These are phyloP conservation scores for Avahi laniger DNA, from an alignment of 2,797 vertebrate genomes.

Conservation along the genomic window DNA sequence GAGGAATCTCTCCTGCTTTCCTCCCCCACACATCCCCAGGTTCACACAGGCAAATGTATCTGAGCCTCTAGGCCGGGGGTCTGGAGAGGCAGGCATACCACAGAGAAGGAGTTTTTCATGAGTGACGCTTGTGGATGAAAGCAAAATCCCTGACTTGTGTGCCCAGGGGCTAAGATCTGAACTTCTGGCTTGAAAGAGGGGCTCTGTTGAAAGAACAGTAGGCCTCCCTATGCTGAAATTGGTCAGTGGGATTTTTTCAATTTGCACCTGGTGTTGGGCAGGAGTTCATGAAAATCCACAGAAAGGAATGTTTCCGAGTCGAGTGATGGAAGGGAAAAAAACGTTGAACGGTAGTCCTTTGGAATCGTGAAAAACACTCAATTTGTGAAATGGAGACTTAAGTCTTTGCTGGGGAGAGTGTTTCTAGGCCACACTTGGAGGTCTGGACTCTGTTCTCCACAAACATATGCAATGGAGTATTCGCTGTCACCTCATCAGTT, in stretches of 20 bases:
- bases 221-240: slow-evolving; percentile 66
- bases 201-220: slow-evolving; percentile 76
- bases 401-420: slow-evolving; percentile 13
- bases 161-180: slow-evolving; percentile 65
- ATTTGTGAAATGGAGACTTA: background rate
- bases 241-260: slow-evolving; percentile 72
- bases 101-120: slow-evolving; percentile 66
- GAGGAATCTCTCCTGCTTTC: slow-evolving; percentile 35
- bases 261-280: slow-evolving; percentile 60
- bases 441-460: slow-evolving; percentile 46
- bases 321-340: slow-evolving; percentile 33
- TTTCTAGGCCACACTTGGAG: slow-evolving; percentile 26
- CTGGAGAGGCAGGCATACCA: slow-evolving; percentile 37
- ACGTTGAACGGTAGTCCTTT: slow-evolving; percentile 38
- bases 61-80: background rate
- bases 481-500: background rate
- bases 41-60: slow-evolving; percentile 40
- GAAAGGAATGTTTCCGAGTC: slow-evolving; percentile 59
- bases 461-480: background rate
- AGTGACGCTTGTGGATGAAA: slow-evolving; percentile 70
- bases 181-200: slow-evolving; percentile 68
- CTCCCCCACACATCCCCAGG: background rate
- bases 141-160: slow-evolving; percentile 66
- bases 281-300: slow-evolving; percentile 57
- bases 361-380: slow-evolving; percentile 66